Conservation (phyloP, 30 jellyfish, hydroid and myxozoan genomes). For the Chironex yamaguchii region DNA sequence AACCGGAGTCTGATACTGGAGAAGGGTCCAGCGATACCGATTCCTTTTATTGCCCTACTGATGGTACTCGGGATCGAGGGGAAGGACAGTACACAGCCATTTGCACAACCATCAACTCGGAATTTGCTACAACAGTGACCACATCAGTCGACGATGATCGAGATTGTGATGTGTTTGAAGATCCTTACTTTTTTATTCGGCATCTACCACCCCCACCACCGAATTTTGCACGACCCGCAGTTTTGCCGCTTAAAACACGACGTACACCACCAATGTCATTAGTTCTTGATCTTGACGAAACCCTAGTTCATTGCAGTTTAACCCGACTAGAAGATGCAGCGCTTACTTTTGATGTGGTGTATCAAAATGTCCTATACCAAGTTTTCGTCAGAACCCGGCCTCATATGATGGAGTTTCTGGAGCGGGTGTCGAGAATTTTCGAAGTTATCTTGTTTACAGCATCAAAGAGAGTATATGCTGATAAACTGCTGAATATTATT, state of each 20-base stretch:
- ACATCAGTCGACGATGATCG: conserved; percentile 59
- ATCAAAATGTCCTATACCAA: conserved; percentile 81
- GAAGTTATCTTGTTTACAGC: conserved; percentile 97
- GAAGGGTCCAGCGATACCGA: conserved; percentile 46
- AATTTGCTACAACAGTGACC: conserved; percentile 41
- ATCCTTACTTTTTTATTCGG: conserved; percentile 82
- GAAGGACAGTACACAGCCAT: background rate
- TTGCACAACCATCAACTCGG: conserved; percentile 1
- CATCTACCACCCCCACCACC: conserved; percentile 90
- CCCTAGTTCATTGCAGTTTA: conserved; percentile 96
- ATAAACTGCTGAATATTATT: conserved; percentile 84
- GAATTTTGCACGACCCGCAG: conserved; percentile 70
- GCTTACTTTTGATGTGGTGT: conserved; percentile 81
- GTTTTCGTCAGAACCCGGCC: conserved; percentile 95
- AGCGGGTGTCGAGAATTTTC: conserved; percentile 80
- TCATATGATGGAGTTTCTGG: conserved; percentile 81
- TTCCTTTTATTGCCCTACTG: conserved; percentile 12
- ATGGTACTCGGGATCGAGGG: background rate
- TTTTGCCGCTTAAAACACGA: conserved; percentile 93
- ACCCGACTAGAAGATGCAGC: conserved; percentile 84
- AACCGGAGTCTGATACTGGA: conserved; percentile 44
- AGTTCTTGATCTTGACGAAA: conserved; percentile 95
- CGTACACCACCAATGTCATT: conserved; percentile 83
- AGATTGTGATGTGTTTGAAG: conserved; percentile 74
- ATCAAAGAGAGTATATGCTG: conserved; percentile 95